Conservation (phyloP, 2,888 invertebrate genomes). For the Machimus atricapillus region DNA sequence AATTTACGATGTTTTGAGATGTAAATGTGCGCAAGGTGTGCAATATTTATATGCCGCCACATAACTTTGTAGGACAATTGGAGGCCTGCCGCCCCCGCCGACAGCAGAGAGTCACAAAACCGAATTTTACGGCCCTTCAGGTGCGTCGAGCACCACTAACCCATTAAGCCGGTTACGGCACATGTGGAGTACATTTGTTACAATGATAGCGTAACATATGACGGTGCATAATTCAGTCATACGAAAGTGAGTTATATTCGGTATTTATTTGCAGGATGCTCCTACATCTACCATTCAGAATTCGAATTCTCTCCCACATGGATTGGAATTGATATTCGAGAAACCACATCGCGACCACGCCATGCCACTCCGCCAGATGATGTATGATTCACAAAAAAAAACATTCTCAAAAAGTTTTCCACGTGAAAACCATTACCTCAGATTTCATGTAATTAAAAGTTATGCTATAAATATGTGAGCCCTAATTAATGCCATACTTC, state of each 20-base stretch:
- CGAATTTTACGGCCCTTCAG: neutral
- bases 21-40: neutral
- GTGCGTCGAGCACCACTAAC: neutral
- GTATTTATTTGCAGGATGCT: neutral
- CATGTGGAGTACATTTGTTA: neutral
- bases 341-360: neutral
- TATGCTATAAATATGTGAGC: neutral
- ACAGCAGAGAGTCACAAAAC: neutral
- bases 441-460: neutral
- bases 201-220: neutral
- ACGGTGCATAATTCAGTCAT: neutral
- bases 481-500: neutral
- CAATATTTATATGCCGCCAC: neutral
- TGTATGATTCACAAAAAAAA: neutral
- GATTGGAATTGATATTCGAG: neutral
- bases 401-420: neutral
- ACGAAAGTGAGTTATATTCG: neutral
- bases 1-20: neutral
- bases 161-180: neutral
- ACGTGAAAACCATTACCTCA: neutral
- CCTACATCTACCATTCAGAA: neutral
- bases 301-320: neutral
- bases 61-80: neutral
- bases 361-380: neutral
- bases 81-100: neutral